A percentile compares a stretch with the other conserved stretches of the same genome.
Evolutionary conservation across 2,888 invertebrate genomes (phyloP).

Genomic region (Dryadula phaetusa): DNA sequence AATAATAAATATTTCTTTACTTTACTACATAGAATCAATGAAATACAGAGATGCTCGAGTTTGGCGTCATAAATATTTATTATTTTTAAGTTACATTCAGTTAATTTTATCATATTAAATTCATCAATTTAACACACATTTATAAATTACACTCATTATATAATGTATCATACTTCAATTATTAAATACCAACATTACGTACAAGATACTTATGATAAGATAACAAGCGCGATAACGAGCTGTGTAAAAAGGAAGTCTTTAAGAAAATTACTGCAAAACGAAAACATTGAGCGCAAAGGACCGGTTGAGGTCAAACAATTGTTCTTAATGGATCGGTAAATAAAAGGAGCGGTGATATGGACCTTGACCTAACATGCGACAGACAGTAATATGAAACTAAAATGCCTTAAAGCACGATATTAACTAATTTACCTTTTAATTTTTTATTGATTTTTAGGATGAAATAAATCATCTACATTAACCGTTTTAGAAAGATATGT

Average conservation of each 20-base stretch:
- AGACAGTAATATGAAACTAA: neutral
- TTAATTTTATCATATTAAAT: neutral
- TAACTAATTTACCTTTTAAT: neutral
- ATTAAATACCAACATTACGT: slow-evolving; percentile 35
- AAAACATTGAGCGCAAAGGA: slow-evolving; percentile 40
- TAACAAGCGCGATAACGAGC: slow-evolving; percentile 41
- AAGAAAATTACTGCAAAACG: slow-evolving; percentile 45
- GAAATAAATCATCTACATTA: too few relatives aligned
- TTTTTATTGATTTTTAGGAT: neutral
- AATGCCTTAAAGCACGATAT: neutral
- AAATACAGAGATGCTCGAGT: neutral
- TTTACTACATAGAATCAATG: neutral
- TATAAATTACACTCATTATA: neutral
- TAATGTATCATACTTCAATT: slow-evolving; percentile 24
- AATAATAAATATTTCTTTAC: neutral
- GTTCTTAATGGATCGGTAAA: slow-evolving; percentile 73
- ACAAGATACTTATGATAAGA: slow-evolving; percentile 36
- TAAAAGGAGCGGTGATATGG: slow-evolving; percentile 67
- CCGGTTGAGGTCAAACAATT: slow-evolving; percentile 56
- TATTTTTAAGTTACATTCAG: too few relatives aligned
- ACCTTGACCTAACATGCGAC: slow-evolving; percentile 66
- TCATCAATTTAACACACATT: neutral
- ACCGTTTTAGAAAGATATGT: too few relatives aligned
- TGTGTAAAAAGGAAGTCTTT: slow-evolving; percentile 49
- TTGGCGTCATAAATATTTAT: neutral